Evolutionary conservation across 2,888 invertebrate genomes (phyloP).

Genomic region (Catocala sponsa): DNA sequence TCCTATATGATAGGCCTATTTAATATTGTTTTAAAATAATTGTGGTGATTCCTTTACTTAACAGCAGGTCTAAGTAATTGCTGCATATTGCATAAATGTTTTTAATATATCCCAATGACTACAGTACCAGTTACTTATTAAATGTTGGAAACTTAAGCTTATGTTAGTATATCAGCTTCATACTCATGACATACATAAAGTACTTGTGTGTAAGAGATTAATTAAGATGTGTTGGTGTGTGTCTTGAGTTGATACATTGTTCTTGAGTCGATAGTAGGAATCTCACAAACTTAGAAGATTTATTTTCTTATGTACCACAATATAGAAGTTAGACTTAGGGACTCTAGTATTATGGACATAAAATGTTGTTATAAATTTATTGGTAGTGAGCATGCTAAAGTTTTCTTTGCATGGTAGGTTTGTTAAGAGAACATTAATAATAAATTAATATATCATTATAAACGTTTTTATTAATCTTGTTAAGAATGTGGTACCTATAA

Average conservation of each 20-base stretch:
- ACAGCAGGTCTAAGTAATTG: constrained; percentile 10
- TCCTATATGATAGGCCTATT: constrained; percentile 46
- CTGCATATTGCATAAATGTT: constrained; percentile 16
- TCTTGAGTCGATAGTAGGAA: constrained; percentile 61
- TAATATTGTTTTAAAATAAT: constrained; percentile 31
- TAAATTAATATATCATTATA: constrained; percentile 74
- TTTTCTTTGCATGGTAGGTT: constrained; percentile 82
- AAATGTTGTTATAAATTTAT: constrained; percentile 79
- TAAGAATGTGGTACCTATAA: constrained; percentile 70
- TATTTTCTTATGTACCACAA: constrained; percentile 65
- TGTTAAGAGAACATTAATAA: constrained; percentile 69
- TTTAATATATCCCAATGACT: constrained; percentile 26
- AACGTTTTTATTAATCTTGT: constrained; percentile 72
- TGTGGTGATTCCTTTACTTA: constrained; percentile 21
- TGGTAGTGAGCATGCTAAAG: constrained; percentile 74
- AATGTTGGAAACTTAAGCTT: constrained; percentile 19
- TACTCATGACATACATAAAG: constrained; percentile 50
- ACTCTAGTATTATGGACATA: constrained; percentile 76
- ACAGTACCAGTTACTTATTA: constrained; percentile 22
- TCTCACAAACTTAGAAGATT: constrained; percentile 67
- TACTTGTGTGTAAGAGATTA: constrained; percentile 50
- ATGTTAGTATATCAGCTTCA: constrained; percentile 47
- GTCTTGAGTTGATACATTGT: constrained; percentile 52
- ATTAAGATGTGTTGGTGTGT: constrained; percentile 45
- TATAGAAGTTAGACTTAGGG: constrained; percentile 65